Evolutionary conservation across 2,113 vertebrate species (phyloP), one percentile per base, ranked within the genome.

Genomic region (Colossoma macropomum): DNA sequence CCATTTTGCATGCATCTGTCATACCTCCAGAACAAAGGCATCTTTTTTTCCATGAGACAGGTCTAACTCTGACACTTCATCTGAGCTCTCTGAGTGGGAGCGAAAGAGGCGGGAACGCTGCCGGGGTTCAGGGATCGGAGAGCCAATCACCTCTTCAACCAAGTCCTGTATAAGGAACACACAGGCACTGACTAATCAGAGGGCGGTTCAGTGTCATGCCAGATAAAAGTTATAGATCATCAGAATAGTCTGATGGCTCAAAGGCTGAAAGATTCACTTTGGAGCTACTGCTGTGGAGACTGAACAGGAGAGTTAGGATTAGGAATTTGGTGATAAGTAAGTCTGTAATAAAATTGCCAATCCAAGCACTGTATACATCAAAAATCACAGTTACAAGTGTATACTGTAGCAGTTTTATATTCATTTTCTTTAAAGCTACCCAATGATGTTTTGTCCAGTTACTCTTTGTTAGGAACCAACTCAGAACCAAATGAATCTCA

Each of bases 41-140:
- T 99, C 98, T 89, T 99, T 99, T 87, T 99, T 99, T 9, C 98
- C 98, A 73, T 99, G 98, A 17, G 98, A 99, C 81, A 99, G 95
- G 84, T 99, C 98, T 77, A 99, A 91, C 87, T 99, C 98, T 81
- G 94, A 95, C 75, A 97, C 92, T 92, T 99, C 98, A 70, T 99
- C 98, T 30, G 98, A 99, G 85, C 98, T 99, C 93, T 99, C 98
- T 0, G 98, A 99, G 0, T 98, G 97, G 16, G 98, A 99, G 62
- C 98, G 95, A 72, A 99, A 91, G 8, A 99, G 94, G 79, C 97
- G 93, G 74, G 96, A 97, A 48, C 97, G 94, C 23, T 98, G 97
- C 50, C 96, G 95, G 9, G 97, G 94, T 86, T 99, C 98, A 75
- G 97, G 97, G 86, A 99, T 98, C 0, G 97, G 98, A 54, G 98